Evolutionary conservation across 2,797 vertebrate species (phyloP), one percentile per base, ranked within the genome.

Genomic region (Halcyon badia): DNA sequence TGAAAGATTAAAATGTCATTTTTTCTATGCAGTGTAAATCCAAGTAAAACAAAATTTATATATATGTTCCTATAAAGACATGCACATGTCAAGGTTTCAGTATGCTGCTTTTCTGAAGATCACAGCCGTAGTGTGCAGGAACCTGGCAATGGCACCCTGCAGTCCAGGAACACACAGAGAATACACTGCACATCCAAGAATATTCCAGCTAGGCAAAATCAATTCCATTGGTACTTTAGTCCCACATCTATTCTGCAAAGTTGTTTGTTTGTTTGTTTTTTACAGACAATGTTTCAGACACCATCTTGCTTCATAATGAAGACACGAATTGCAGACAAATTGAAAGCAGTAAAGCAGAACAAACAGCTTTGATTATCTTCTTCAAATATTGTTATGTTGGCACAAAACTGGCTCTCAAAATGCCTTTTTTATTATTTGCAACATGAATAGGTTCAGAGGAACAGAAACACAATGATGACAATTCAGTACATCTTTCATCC

Each of bases 321-420:
- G 91, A 84, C 91, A 73, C 84, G 80, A 96, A 95, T 0, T 57
- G 77, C 89, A 95, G 56, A 84, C 85, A 87, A 90, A 94, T 78
- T 49, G 62, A 82, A 93, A 89, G 52, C 90, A 89, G 73, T 10
- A 91, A 89, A 94, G 90, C 93, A 93, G 94, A 96, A 97, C 93
- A 95, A 97, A 94, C 88, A 95, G 83, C 89, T 95, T 83, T 88
- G 83, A 95, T 96, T 84, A 90, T 92, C 93, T 90, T 94, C 92
- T 87, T 92, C 94, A 94, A 97, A 94, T 92, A 96, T 82, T 93
- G 91, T 91, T 90, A 62, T 2, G 44, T 52, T 90, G 90, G 80
- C 91, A 87, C 25, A 5, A 28, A 93, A 91, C 80, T 83, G 82
- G 80, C 83, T 94, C 77, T 87, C 51, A 88, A 85, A 95, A 93